Base-by-base conservation (phyloP, 2,888 invertebrate genomes). In the Hirtodrosophila confusa region DNA sequence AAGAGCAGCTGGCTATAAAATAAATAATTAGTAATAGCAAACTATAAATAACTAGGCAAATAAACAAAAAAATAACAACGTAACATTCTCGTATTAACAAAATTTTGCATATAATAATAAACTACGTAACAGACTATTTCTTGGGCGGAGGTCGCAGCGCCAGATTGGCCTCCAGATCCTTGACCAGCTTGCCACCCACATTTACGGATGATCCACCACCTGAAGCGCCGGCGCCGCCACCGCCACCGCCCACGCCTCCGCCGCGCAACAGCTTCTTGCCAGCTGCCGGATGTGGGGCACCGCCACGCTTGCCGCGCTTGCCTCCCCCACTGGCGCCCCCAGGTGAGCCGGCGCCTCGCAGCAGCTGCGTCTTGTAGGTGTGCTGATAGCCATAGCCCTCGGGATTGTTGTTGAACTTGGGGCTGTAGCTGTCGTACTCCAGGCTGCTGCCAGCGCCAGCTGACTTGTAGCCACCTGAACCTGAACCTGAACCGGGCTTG, bases 381-480 rank as follows among this genome's bases (percentile, higher is more conserved):
- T 91, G 91, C 69, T 91, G 91, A 31, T 91, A 91, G 49, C 91
- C 91, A 64, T 90, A 91, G 2, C 91, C 91, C 56, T 91, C 91
- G 6, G 91, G 91, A 75, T 91, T 91, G 37, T 91, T 91, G 48
- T 91, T 91, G 51, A 84, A 91, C 69, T 91, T 91, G 11, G 91
- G 91, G 68, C 85, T 91, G 51, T 91, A 91, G 49, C 90, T 91
- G 47, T 91, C 91, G 45, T 86, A 89, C 7, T 90, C 90, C 5
- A 89, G 47, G 3, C 75, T 85, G 63, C 58, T 58, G 41, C 17
- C 24, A 7, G 12, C 11, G 9, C 27, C 61, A 17, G 27, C 31
- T 1, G 57, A 8, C 35, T 65, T 47, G 58, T 67, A 58, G 48
- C 50, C 57, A 27, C 51, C 43, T 23, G 44, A 27, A 23, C 62